These are phyloP conservation scores for Piscicola geometra DNA, from an alignment of 2,888 invertebrate genomes.

Conservation along the genomic window DNA sequence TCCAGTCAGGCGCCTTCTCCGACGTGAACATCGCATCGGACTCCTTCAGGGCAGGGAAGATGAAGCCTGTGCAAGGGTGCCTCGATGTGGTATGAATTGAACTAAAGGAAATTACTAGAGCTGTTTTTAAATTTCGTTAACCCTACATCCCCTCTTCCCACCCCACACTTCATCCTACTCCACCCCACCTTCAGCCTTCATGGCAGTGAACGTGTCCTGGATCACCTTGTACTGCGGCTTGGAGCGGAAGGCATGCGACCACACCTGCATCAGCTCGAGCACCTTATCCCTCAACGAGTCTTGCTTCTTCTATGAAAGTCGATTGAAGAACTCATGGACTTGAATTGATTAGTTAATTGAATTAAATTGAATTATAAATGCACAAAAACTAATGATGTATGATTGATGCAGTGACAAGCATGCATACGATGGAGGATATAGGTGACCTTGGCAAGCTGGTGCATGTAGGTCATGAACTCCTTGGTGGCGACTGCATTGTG, in stretches of 20 bases:
- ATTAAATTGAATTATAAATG: background rate
- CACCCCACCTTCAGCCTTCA: constrained; percentile 76
- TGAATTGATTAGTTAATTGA: no score
- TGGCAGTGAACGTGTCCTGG: constrained; percentile 84
- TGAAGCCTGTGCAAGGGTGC: constrained; percentile 61
- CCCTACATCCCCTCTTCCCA: no score
- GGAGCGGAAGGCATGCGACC: constrained; percentile 95
- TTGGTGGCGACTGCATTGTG: constrained; percentile 85
- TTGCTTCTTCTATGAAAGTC: constrained; percentile 49
- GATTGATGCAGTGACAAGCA: no score
- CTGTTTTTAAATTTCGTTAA: no score
- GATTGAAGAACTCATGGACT: no score
- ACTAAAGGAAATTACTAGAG: no score
- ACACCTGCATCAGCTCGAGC: constrained; percentile 88
- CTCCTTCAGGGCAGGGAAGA: constrained; percentile 83
- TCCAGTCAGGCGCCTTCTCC: constrained; percentile 95
- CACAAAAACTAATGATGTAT: background rate
- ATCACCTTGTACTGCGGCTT: constrained; percentile 80
- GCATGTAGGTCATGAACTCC: constrained; percentile 86
- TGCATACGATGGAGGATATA: no score
- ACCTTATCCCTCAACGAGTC: constrained; percentile 66
- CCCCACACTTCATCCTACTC: no score
- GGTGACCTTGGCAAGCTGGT: constrained; percentile 59
- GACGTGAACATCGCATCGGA: constrained; percentile 98
- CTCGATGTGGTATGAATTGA: no score